Evolutionary conservation across 1,140 invertebrate genomes (phyloP).

Genomic region (Mizuhopecten yessoensis): DNA sequence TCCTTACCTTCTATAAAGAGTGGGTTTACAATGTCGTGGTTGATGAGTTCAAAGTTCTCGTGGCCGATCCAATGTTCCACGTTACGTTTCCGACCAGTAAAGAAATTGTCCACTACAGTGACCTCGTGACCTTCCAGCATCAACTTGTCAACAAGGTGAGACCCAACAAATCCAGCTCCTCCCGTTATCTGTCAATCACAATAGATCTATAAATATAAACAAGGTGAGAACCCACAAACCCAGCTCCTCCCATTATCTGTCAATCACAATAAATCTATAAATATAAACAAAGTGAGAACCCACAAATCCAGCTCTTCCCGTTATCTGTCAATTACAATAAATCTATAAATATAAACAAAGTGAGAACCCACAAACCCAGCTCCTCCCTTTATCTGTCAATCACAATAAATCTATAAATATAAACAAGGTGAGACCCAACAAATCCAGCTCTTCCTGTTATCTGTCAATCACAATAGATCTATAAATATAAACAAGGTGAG

Average conservation of each 20-base stretch:
- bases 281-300: background rate
- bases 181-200: conserved; percentile 91
- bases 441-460: too few species aligned
- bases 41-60: conserved; percentile 99
- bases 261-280: background rate
- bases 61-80: conserved; percentile 99
- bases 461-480: too few species aligned
- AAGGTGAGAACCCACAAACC: background rate
- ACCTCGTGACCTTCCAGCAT: conserved; percentile 99
- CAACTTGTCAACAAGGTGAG: conserved; percentile 96
- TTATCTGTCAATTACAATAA: too few species aligned
- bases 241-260: background rate
- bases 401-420: too few species aligned
- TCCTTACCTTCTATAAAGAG: conserved; percentile 93
- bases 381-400: too few species aligned
- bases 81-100: conserved; percentile 97
- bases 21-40: conserved; percentile 99
- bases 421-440: too few species aligned
- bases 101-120: conserved; percentile 99
- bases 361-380: too few species aligned
- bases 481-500: conserved; percentile 98
- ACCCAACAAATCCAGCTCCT: conserved; percentile 99
- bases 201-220: background rate
- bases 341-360: too few species aligned
- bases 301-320: background rate